Base-by-base conservation (phyloP, 2,888 invertebrate genomes). In the Hololepta plana region DNA sequence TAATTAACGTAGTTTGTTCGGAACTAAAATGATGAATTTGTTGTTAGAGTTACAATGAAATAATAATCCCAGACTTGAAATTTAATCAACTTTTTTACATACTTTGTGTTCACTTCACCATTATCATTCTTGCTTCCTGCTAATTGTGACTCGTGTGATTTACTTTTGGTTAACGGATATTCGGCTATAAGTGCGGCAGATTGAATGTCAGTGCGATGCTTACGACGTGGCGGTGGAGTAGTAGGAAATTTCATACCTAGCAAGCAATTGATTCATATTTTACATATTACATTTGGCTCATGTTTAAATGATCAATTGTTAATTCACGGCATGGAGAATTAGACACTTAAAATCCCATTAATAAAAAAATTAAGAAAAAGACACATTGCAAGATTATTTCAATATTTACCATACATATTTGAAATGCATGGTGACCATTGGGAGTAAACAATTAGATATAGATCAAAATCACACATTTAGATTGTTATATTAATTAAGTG, bases 61-160 rank as follows among this genome's bases (percentile, higher is more conserved):
- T 13, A 21, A 8, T 21, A n/a, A 26, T 23, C 11, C 26, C 9
- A 23, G 4, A 10, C 6, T 3, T 20, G 8, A 19, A 20, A 26
- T 7, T 8, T 1, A 12, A 11, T 16, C 7, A 10, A 28, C 9
- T 10, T 19, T 6, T 17, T 17, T 10, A 20, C 29, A 28, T 41
- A 59, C 59, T 53, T 54, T 26, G 46, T 33, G 38, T 40, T 33
- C 4, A 43, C 38, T 46, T 55, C 57, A 20, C 52, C 54, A 40
- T 56, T 57, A 39, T 71, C 70, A 33, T 65, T 59, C 42, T 65
- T 60, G 46, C 67, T 66, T 26, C 68, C 74, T 9, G 72, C 76
- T 33, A 87, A 63, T 53, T 88, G 87, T 8, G 84, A 85, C 58
- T 90, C 90, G 53, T 90, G 87, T 21, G 88, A 88, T 47, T 82